These are phyloP conservation scores for Percopsis omiscomaycus DNA, from an alignment of 2,797 vertebrate genomes.

Conservation along the genomic window DNA sequence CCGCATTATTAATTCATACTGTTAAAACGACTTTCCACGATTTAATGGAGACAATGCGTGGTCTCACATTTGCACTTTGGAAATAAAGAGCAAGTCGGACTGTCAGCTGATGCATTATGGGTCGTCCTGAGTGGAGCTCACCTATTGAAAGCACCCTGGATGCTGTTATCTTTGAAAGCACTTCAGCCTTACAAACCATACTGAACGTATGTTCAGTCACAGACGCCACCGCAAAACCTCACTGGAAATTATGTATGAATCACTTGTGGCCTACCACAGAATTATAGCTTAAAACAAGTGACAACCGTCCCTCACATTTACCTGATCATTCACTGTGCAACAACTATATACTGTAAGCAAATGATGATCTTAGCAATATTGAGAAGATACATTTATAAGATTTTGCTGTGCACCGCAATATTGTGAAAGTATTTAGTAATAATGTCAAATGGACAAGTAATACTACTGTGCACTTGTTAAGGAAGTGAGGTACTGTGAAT, in stretches of 20 bases:
- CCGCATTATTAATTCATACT: constrained; percentile 86
- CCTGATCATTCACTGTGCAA: too few relatives aligned
- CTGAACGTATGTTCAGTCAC: constrained; percentile 22
- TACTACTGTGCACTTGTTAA: too few relatives aligned
- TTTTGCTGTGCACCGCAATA: too few relatives aligned
- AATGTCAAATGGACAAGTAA: too few relatives aligned
- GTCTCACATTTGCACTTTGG: constrained; percentile 71
- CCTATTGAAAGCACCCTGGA: constrained; percentile 62
- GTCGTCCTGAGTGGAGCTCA: constrained; percentile 68
- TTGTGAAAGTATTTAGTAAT: too few relatives aligned
- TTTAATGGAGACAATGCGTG: constrained; percentile 80
- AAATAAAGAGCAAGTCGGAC: constrained; percentile 70
- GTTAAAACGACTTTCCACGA: constrained; percentile 87
- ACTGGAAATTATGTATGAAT: constrained; percentile 50
- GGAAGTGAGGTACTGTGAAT: too few relatives aligned
- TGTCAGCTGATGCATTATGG: constrained; percentile 75
- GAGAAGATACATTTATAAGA: too few relatives aligned
- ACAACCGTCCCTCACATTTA: constrained; percentile 5
- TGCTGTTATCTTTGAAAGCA: constrained; percentile 66
- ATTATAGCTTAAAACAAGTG: constrained; percentile 46
- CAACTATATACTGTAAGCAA: too few relatives aligned
- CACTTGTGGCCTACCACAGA: constrained; percentile 66
- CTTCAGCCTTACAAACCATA: constrained; percentile 35
- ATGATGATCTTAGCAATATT: too few relatives aligned
- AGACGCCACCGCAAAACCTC: constrained; percentile 53